Base-by-base conservation (phyloP, 2,888 invertebrate species). In the Gnatocerus cornutus region DNA sequence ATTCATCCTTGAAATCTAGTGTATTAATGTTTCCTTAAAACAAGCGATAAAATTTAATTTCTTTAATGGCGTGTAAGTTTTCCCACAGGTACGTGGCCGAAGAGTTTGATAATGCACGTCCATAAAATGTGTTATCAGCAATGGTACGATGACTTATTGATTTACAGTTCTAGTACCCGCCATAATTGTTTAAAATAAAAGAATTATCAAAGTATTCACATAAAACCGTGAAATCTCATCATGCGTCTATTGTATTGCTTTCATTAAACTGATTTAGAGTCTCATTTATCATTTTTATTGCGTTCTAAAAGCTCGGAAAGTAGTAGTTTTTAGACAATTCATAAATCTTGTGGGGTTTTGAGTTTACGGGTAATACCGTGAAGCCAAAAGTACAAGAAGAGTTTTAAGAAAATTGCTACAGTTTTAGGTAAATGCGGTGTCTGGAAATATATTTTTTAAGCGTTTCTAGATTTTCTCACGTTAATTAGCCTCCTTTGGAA, bases 401-500 rank as follows among this genome's bases (percentile, higher is more conserved):
- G 4, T 21, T 1, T 4, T 21, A 21, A 21, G 1, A 21, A 21
- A 21, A 21, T 21, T 21, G 21, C 21, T 4, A 21, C 21, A 21
- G 2, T 21, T 21, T n/a, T n/a, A n/a, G n/a, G n/a, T n/a, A n/a
- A n/a, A n/a, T 21, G 21, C 21, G 21, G 1, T 21, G 21, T 21
- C 4, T 3, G 21, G 1, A 21, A 4, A 21, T 21, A 3, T 21
- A 21, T 21, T 21, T 21, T 3, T 21, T 21, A 2, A 33, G 6
- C 5, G 6, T 41, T 41, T 12, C 41, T 2, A 41, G 10, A 1
- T n/a, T 39, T 55, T 56, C 56, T 37, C 56, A 56, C 56, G 37
- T 27, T 56, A 41, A 56, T 56, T 56, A 56, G 9, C n/a, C 14
- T 9, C 59, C 27, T 59, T 43, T 45, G 27, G 45, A 59, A 46